Evolutionary conservation across 2,797 vertebrate genomes (phyloP).

Genomic region (Chiropotes sagulatus): DNA sequence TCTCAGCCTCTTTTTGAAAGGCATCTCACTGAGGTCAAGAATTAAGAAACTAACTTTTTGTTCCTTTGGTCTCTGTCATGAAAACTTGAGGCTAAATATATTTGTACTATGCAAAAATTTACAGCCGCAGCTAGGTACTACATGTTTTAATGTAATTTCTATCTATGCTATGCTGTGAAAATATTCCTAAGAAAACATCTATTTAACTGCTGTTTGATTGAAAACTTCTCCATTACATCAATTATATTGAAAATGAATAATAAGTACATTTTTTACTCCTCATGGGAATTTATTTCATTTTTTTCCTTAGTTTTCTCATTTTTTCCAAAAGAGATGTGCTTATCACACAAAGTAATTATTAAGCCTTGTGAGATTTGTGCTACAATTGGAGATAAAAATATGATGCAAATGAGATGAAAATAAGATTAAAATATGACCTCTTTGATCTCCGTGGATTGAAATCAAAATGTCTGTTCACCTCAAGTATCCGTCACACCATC

Average conservation of each 20-base stretch:
- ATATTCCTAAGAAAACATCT: not conserved
- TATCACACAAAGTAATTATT: slow-evolving; percentile 24
- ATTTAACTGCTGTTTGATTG: not conserved
- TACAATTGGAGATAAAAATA: not conserved
- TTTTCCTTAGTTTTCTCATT: not conserved
- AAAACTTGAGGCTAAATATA: not conserved
- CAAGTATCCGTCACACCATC: not conserved
- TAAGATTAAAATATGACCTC: not conserved
- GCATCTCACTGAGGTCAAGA: not conserved
- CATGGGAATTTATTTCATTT: not conserved
- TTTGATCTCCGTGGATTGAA: not conserved
- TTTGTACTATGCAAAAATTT: not conserved
- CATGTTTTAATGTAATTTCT: not conserved
- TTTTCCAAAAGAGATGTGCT: not conserved
- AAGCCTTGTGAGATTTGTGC: not conserved
- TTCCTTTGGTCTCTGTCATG: not conserved
- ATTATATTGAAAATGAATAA: not conserved
- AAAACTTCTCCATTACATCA: not conserved
- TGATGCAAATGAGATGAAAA: not conserved
- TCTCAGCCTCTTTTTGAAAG: slow-evolving; percentile 12
- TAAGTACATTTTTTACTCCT: not conserved
- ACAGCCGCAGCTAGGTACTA: not conserved
- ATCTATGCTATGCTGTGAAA: not conserved
- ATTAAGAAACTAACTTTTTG: not conserved
- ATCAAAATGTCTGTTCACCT: not conserved